Conservation (phyloP, 1,140 invertebrate species). For the Scaptomyza hsui region DNA sequence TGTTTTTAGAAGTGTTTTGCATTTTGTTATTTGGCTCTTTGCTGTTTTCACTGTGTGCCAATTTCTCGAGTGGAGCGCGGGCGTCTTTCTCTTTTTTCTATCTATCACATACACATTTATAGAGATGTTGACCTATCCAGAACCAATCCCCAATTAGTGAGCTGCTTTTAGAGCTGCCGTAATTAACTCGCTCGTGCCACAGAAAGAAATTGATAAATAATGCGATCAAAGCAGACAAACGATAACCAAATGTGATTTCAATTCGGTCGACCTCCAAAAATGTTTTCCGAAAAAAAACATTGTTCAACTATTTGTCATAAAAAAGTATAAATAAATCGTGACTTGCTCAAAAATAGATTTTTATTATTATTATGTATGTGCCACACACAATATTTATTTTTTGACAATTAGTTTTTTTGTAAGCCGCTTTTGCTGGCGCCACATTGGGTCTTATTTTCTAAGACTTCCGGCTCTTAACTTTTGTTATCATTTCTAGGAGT, state of each 20-base stretch:
- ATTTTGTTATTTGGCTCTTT: conserved; percentile 60
- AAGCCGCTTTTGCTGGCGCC: conserved; percentile 14
- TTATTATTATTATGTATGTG: conserved; percentile 58
- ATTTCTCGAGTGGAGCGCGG: conserved; percentile 29
- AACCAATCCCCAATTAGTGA: conserved; percentile 62
- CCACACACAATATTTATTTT: conserved; percentile 50
- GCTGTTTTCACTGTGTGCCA: no score
- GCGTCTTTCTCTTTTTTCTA: conserved; percentile 32
- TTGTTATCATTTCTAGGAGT: no score
- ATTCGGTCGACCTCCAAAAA: conserved; percentile 47
- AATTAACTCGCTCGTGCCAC: conserved; percentile 44
- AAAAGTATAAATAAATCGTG: conserved; percentile 37
- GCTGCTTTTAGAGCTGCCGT: conserved; percentile 28
- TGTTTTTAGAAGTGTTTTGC: conserved; percentile 6
- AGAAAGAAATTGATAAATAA: conserved; percentile 31
- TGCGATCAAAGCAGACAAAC: conserved; percentile 21
- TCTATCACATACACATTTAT: background rate
- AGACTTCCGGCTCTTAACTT: no score
- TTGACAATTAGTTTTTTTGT: conserved; percentile 16
- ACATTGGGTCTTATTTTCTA: background rate
- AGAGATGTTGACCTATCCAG: conserved; percentile 9
- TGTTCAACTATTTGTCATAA: conserved; percentile 47
- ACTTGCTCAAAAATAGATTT: conserved; percentile 51
- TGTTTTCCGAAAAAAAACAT: conserved; percentile 11
- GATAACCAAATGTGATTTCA: conserved; percentile 32